A percentile compares a stretch with the other conserved stretches of the same genome.
Evolutionary conservation across 1,140 invertebrate genomes (phyloP).

Genomic region (Drosophila kurseongensis): DNA sequence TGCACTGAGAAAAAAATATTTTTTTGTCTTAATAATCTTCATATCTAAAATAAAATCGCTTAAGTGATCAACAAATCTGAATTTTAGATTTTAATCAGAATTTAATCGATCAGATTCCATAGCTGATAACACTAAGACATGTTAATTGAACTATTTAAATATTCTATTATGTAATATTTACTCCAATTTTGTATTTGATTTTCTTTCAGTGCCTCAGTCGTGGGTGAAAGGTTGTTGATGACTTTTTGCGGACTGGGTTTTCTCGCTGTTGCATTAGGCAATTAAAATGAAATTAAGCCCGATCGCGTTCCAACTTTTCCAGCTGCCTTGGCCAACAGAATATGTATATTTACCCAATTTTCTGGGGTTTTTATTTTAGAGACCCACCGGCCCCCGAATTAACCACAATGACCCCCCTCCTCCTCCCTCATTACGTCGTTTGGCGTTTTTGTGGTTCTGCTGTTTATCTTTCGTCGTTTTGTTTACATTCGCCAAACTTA

Average conservation of each 20-base stretch:
- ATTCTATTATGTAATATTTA: background rate
- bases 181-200: background rate
- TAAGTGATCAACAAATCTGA: no score
- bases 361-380: slow-evolving; percentile 40
- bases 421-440: slow-evolving; percentile 20
- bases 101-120: no score
- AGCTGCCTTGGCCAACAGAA: slow-evolving; percentile 11
- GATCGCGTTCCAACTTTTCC: slow-evolving; percentile 19
- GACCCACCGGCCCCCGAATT: background rate
- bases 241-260: slow-evolving; percentile 2
- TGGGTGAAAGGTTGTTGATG: background rate
- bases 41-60: no score
- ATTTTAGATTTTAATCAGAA: no score
- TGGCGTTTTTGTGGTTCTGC: slow-evolving; percentile 66
- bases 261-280: slow-evolving; percentile 7
- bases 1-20: slow-evolving; percentile 2
- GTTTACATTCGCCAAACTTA: slow-evolving; percentile 71
- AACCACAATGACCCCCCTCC: background rate
- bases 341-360: slow-evolving; percentile 35
- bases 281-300: slow-evolving; percentile 48
- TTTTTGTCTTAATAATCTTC: no score
- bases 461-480: slow-evolving; percentile 80
- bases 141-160: no score
- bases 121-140: no score
- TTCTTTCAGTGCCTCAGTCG: background rate